Conservation (phyloP, 2,888 invertebrate species). For the Tinea trinotella region DNA sequence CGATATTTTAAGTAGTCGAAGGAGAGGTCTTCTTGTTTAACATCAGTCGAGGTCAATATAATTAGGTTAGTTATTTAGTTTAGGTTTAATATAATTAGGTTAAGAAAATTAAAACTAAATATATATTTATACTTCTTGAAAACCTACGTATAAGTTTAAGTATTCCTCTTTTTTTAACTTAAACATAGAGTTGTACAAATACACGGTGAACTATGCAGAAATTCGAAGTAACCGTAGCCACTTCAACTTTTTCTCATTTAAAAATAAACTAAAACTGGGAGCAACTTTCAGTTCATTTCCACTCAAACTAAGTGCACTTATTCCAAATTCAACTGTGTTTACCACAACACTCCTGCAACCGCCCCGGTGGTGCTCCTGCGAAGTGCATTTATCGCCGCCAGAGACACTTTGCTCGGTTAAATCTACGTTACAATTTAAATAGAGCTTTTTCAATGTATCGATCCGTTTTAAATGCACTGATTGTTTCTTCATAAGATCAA, state of each 20-base stretch:
- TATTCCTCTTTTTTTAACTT: too few relatives aligned
- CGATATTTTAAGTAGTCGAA: too few relatives aligned
- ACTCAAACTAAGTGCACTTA: slow-evolving; percentile 18
- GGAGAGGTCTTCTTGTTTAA: too few relatives aligned
- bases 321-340: slow-evolving; percentile 19
- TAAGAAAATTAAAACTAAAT: too few relatives aligned
- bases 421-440: not conserved
- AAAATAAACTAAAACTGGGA: slow-evolving; percentile 10
- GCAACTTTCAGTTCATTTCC: slow-evolving; percentile 18
- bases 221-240: not conserved
- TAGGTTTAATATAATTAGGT: too few relatives aligned
- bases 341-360: slow-evolving; percentile 16
- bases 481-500: not conserved
- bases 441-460: slow-evolving; percentile 4
- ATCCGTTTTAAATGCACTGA: not conserved
- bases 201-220: too few relatives aligned
- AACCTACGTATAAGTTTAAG: too few relatives aligned
- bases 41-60: too few relatives aligned
- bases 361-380: slow-evolving; percentile 6
- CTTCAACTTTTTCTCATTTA: slow-evolving; percentile 18
- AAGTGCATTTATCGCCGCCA: slow-evolving; percentile 16
- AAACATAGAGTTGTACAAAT: too few relatives aligned
- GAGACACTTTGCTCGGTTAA: slow-evolving; percentile 7
- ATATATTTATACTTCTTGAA: too few relatives aligned
- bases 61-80: too few relatives aligned